Evolutionary conservation across 2,888 invertebrate genomes (phyloP).

Genomic region (Tupiocoris notatus): DNA sequence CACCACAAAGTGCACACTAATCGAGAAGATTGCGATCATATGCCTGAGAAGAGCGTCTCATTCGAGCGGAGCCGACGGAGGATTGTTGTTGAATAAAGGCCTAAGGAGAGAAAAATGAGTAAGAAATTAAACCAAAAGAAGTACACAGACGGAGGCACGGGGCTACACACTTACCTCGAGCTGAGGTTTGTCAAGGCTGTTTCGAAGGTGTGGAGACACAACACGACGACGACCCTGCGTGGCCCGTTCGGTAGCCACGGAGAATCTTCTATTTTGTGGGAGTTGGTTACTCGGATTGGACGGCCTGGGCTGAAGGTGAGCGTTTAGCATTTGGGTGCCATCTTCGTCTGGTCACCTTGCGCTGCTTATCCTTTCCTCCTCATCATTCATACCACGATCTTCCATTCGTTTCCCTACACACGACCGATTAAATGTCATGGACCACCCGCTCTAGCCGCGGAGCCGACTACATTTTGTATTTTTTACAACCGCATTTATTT

Average conservation of each 20-base stretch:
- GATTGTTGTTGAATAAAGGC: too few species aligned
- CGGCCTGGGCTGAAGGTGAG: constrained; percentile 33
- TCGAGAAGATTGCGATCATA: too few species aligned
- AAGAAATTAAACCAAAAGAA: too few species aligned
- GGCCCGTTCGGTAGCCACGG: constrained; percentile 6
- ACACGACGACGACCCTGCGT: neutral
- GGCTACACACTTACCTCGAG: too few species aligned
- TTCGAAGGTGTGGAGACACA: constrained; percentile 18
- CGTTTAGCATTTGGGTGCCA: constrained; percentile 43
- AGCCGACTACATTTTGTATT: neutral
- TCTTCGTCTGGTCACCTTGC: constrained; percentile 42
- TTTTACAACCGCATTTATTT: neutral
- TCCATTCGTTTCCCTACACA: neutral
- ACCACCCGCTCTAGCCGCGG: too few species aligned
- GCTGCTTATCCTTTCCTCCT: neutral
- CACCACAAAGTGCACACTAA: too few species aligned
- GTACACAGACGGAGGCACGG: too few species aligned
- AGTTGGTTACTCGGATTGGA: constrained; percentile 7
- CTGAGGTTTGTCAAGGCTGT: constrained; percentile 26
- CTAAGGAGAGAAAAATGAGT: too few species aligned
- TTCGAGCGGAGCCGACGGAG: too few species aligned
- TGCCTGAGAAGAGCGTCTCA: too few species aligned
- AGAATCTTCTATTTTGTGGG: constrained; percentile 37
- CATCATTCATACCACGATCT: neutral
- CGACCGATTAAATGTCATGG: constrained; percentile 36